These are phyloP conservation scores for Caiman crocodilus DNA, from an alignment of 2,797 vertebrate genomes.

Conservation along the genomic window DNA sequence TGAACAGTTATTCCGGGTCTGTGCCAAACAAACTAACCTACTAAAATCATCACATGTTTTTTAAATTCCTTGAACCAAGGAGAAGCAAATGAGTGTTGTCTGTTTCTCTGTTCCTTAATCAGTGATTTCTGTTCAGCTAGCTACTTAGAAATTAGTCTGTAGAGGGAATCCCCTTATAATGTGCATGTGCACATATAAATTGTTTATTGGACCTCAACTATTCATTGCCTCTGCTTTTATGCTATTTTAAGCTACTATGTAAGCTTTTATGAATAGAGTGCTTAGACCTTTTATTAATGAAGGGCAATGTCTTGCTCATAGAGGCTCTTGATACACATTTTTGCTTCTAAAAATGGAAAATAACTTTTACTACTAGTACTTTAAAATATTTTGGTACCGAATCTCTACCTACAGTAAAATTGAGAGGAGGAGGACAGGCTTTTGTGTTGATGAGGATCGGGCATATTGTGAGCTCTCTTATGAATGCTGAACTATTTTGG, in stretches of 20 bases:
- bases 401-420: neutral
- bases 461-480: neutral
- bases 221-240: neutral
- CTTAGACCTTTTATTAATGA: neutral
- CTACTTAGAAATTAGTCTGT: constrained; percentile 17
- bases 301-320: neutral
- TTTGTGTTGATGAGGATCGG: neutral
- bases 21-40: constrained; percentile 52
- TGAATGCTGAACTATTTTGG: neutral
- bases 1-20: constrained; percentile 64
- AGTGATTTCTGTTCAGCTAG: constrained; percentile 39
- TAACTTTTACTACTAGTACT: neutral
- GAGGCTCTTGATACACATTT: neutral
- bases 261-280: neutral
- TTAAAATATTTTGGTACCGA: neutral
- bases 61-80: constrained; percentile 35
- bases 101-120: constrained; percentile 29
- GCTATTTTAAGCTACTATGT: neutral
- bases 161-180: neutral
- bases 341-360: neutral
- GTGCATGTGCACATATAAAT: neutral
- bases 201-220: neutral
- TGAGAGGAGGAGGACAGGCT: neutral
- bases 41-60: constrained; percentile 49
- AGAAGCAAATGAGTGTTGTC: neutral